These are phyloP conservation scores for Morpho deidamia DNA, from an alignment of 2,888 invertebrate genomes.

Conservation along the genomic window DNA sequence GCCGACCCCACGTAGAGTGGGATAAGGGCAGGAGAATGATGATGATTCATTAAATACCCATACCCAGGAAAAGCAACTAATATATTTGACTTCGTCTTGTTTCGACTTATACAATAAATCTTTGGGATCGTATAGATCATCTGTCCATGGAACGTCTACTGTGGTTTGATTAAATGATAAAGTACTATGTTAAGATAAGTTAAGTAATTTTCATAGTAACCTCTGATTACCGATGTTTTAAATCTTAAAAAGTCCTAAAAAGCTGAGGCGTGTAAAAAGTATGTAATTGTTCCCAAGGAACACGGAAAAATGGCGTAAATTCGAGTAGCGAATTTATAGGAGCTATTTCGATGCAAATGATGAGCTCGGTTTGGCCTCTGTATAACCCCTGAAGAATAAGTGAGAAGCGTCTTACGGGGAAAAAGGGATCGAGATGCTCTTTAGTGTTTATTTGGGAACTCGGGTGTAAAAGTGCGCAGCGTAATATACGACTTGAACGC, in stretches of 20 bases:
- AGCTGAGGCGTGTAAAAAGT: constrained; percentile 54
- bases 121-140: no score
- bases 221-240: no score
- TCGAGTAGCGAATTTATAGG: constrained; percentile 75
- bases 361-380: constrained; percentile 63
- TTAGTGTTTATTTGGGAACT: constrained; percentile 60
- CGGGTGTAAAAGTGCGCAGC: constrained; percentile 36
- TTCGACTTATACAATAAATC: no score
- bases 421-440: constrained; percentile 57
- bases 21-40: no score
- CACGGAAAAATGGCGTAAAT: constrained; percentile 69
- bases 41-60: no score
- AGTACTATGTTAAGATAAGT: not conserved
- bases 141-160: no score
- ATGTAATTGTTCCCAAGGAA: constrained; percentile 76
- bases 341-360: constrained; percentile 78
- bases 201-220: no score
- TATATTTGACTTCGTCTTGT: no score
- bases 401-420: constrained; percentile 68
- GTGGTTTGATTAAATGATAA: not conserved
- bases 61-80: no score
- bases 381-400: constrained; percentile 72
- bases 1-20: no score
- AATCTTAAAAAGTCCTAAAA: constrained; percentile 51
- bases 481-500: constrained; percentile 32